Evolutionary conservation across 2,888 invertebrate genomes (phyloP).

Genomic region (Luffia ferchaultella): DNA sequence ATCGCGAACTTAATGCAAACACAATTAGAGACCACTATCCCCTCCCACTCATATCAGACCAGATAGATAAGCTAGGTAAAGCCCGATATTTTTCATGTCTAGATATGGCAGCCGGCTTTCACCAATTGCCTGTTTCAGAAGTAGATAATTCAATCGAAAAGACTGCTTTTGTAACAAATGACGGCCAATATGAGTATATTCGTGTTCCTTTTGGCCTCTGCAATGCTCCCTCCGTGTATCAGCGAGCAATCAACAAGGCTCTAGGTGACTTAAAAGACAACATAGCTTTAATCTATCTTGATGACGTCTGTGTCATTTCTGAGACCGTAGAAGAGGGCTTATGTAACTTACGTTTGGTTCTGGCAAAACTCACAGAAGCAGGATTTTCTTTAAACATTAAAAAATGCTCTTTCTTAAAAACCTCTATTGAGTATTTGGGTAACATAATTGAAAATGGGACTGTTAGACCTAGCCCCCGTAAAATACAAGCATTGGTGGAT

Average conservation of each 20-base stretch:
- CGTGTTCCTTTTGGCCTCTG: slow-evolving; percentile 10
- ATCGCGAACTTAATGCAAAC: slow-evolving; percentile 10
- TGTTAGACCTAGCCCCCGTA: slow-evolving; percentile 6
- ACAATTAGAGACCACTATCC: slow-evolving; percentile 11
- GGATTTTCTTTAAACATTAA: slow-evolving; percentile 18
- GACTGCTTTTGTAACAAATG: slow-evolving; percentile 9
- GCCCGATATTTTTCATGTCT: slow-evolving; percentile 2
- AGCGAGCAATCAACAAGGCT: slow-evolving; percentile 10
- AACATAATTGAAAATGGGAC: slow-evolving; percentile 2
- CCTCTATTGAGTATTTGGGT: slow-evolving; percentile 13
- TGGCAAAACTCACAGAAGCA: slow-evolving; percentile 5
- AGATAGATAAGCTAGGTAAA: slow-evolving; percentile 9
- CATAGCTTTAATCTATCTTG: slow-evolving; percentile 11
- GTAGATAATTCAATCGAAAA: slow-evolving; percentile 6
- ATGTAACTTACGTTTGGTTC: slow-evolving; percentile 4
- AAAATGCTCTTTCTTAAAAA: slow-evolving; percentile 23
- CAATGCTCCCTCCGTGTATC: slow-evolving; percentile 13
- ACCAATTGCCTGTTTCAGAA: slow-evolving; percentile 1
- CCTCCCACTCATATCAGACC: slow-evolving; percentile 11
- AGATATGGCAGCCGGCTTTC: slow-evolving; percentile 7
- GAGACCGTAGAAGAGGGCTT: slow-evolving; percentile 9
- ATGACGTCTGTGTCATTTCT: slow-evolving; percentile 11
- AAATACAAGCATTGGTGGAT: slow-evolving; percentile 6
- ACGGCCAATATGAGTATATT: slow-evolving; percentile 8
- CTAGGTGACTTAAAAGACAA: slow-evolving; percentile 7